Evolutionary conservation across 2,888 invertebrate genomes (phyloP), one percentile per base, ranked within the genome.

Genomic region (Rugalucina vietnamica): DNA sequence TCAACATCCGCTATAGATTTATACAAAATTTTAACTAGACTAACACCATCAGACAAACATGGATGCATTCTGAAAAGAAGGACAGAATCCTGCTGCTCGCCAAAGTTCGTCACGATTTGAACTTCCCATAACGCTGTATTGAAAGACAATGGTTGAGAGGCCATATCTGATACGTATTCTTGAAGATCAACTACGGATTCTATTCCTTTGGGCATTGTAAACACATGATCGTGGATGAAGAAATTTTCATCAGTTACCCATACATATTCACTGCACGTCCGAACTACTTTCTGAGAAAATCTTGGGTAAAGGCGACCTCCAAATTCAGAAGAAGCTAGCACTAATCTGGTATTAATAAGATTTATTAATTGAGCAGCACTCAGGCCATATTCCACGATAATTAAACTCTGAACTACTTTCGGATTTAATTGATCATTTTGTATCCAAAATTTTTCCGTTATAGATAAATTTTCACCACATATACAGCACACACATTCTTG

Each of bases 81-180:
- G 50, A 95, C 94, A 0, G 95, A 95, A 85, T 95, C 95, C 79
- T 93, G 91, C 2, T 90, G 90, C 32, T 94, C 93, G 4, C 95
- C 95, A 86, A 95, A 95, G 82, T 95, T 94, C 2, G 94, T 93
- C 18, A 96, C 87, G 8, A 96, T 94, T 74, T 95, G 95, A 43
- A 96, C 93, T 90, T 96, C 96, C 96, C 96, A 96, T 10, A 96
- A 94, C 0, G 96, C 96, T 76, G 94, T 94, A 29, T 95, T 95
- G 24, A 92, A 85, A 0, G 95, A 91, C 74, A 96, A 91, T 0
- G 95, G 94, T 75, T 94, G 93, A 4, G 93, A 93, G 71, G 96
- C 94, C 80, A 96, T 93, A 32, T 94, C 91, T 0, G 95, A 95
- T 10, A 96, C 92, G 88, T 96, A 95, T 69, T 94, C 93, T 91